phyloP scores from a whole-genome alignment of 2,797 vertebrate genomes.

The Chelmon rostratus region DNA sequence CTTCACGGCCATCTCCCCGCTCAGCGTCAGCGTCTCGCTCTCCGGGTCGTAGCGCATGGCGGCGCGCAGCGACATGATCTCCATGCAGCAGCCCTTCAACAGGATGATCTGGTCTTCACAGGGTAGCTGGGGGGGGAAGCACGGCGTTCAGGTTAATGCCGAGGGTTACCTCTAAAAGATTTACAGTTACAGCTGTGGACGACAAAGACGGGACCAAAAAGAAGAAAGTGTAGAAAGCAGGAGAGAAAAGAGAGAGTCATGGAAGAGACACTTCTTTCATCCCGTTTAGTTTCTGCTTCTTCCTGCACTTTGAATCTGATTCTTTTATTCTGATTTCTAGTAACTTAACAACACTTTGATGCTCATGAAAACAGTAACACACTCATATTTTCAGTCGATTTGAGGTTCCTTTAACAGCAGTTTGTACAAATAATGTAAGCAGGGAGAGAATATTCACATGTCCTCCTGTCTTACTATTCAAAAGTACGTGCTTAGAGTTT shows the following conservation, averaged over 20 bases:
- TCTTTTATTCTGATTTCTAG: too few species aligned
- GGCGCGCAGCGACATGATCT: conserved; percentile 95
- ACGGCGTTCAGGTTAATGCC: too few species aligned
- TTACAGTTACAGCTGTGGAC: too few species aligned
- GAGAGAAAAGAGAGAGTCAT: too few species aligned
- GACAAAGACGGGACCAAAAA: too few species aligned
- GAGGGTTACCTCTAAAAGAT: too few species aligned
- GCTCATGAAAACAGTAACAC: not conserved
- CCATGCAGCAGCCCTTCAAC: conserved; percentile 97
- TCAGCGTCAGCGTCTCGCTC: conserved; percentile 93
- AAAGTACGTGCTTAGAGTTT: not conserved
- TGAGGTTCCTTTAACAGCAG: not conserved
- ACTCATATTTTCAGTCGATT: not conserved
- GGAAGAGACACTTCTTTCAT: too few species aligned
- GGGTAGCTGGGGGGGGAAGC: conserved; percentile 94
- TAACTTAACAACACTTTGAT: too few species aligned
- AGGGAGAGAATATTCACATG: not conserved
- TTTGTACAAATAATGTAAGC: not conserved
- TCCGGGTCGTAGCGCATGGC: conserved; percentile 95
- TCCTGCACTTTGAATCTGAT: too few species aligned
- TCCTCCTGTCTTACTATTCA: not conserved
- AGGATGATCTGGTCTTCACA: conserved; percentile 97
- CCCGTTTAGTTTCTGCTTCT: too few species aligned
- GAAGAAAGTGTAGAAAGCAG: too few species aligned
- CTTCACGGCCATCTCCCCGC: conserved; percentile 95